Evolutionary conservation across 2,888 invertebrate genomes (phyloP).

Genomic region (Gymnosoma rotundatum): DNA sequence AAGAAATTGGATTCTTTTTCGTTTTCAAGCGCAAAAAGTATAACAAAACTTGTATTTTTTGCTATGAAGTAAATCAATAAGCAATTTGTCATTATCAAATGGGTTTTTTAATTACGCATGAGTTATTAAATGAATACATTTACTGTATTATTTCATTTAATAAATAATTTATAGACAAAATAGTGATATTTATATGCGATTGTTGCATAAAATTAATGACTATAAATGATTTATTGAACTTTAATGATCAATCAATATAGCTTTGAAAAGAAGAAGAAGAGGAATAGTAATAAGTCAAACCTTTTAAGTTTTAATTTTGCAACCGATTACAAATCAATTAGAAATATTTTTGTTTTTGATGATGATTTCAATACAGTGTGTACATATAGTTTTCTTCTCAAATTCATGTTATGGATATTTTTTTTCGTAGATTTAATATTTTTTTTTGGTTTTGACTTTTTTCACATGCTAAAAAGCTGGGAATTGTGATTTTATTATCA

Average conservation of each 20-base stretch:
- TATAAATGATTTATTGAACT: not conserved
- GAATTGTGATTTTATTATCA: too few species aligned
- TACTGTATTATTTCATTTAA: not conserved
- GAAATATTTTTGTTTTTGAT: too few species aligned
- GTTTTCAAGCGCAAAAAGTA: not conserved
- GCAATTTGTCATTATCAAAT: conserved; percentile 69
- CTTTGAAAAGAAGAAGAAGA: not conserved
- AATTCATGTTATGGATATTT: too few species aligned
- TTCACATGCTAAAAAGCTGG: too few species aligned
- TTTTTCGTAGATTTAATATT: too few species aligned
- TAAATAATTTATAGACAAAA: conserved; percentile 44
- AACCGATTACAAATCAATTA: too few species aligned
- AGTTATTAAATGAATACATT: conserved; percentile 27
- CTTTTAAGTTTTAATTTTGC: conserved; percentile 1
- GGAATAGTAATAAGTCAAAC: not conserved
- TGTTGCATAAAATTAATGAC: conserved; percentile 14
- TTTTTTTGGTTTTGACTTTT: too few species aligned
- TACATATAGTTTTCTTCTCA: too few species aligned
- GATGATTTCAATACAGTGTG: too few species aligned
- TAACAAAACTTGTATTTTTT: conserved; percentile 33
- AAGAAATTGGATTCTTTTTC: conserved; percentile 46
- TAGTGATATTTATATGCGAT: not conserved
- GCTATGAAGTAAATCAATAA: conserved; percentile 60
- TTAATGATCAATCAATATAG: not conserved
- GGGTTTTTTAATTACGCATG: conserved; percentile 64